Percentiles rank a stretch among this genome's conserved stretches.
Conservation (phyloP, 2,113 vertebrate species). For the Corydoras sp. region DNA sequence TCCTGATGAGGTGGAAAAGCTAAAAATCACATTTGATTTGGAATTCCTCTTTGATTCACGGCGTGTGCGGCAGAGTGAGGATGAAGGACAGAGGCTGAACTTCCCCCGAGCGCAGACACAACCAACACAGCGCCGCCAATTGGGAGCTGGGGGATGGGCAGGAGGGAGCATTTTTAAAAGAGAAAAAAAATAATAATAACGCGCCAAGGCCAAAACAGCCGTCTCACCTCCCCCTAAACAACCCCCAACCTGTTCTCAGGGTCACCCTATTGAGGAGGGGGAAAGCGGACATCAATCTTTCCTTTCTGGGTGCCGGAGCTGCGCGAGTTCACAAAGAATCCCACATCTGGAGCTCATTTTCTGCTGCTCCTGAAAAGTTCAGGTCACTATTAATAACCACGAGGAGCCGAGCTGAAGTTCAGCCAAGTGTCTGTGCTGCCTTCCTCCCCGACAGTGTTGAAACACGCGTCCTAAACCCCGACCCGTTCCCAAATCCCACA, state of each 20-base stretch:
- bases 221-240: background rate
- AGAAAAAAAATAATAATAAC: background rate
- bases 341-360: conserved; percentile 73
- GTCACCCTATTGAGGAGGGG: conserved; percentile 14
- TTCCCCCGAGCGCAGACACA: too few species aligned
- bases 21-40: too few species aligned
- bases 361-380: conserved; percentile 67
- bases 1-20: too few species aligned
- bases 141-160: too few species aligned
- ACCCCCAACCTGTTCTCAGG: conserved; percentile 13
- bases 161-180: background rate
- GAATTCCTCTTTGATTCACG: too few species aligned
- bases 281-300: conserved; percentile 49
- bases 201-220: background rate
- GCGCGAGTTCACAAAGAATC: conserved; percentile 55
- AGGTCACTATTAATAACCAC: conserved; percentile 76
- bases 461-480: too few species aligned
- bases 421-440: conserved; percentile 65
- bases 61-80: too few species aligned
- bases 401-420: conserved; percentile 62
- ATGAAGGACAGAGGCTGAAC: too few species aligned
- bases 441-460: conserved; percentile 13
- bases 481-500: too few species aligned
- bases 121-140: too few species aligned
- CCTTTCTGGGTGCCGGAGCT: conserved; percentile 48